Evolutionary conservation across 2,113 vertebrate genomes (phyloP), one percentile per base, ranked within the genome.

Genomic region (Oenanthe oenanthe): DNA sequence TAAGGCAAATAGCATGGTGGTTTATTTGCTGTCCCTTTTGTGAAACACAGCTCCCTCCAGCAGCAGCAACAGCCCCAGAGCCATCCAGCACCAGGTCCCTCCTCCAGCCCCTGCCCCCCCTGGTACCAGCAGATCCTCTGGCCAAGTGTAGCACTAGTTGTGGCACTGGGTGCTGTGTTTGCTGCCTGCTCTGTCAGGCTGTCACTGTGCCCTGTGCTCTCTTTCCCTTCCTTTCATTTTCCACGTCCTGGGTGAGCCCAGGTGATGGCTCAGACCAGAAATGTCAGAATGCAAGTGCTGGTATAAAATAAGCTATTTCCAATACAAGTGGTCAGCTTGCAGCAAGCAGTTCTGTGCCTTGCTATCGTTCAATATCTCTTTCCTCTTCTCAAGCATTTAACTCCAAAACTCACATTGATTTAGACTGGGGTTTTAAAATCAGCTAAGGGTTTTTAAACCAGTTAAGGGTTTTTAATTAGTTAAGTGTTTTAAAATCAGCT

Each of bases 141-240:
- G 25, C 19, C 4, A 4, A 80, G 5, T 5, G 8, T 6, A 29
- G 48, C 31, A 40, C 19, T 5, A 40, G 24, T 1, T 45, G 10
- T 3, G 2, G 21, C 43, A 43, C 9, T 0, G 1, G 4, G 6
- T 36, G 13, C 1, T 42, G 22, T 22, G 13, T 42, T 73, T 61
- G 25, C 9, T 70, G 32, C 17, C 43, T 1, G 0, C 26, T 56
- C 22, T 79, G n/a, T 15, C 20, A 17, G 51, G 13, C 22, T 72
- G 50, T 17, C 50, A 34, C 29, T 1, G 1, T n/a, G 26, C 17
- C 21, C 47, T n/a, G 13, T 65, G 17, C 31, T 21, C 11, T n/a
- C 29, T 20, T 43, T 60, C 22, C 17, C 9, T 57, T 77, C 16
- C 5, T 31, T 51, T 38, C 16, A 63, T 2, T 51, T 85, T 75